A percentile compares a stretch with the other conserved stretches of the same genome.
Evolutionary conservation across 1,140 invertebrate genomes (phyloP).

Genomic region (Heterodera schachtii): DNA sequence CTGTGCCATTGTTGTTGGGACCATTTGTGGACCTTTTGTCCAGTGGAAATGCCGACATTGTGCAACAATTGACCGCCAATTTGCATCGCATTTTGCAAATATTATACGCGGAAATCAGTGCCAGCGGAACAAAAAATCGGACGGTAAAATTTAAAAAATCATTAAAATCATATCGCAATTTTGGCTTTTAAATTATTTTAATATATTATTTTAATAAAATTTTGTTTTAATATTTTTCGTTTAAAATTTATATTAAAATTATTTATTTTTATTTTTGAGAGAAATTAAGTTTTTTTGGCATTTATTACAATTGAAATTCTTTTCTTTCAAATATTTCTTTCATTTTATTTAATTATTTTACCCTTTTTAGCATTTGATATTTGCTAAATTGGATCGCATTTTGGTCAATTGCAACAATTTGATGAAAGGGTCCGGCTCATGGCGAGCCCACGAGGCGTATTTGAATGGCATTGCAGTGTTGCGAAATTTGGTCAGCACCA

Average conservation of each 20-base stretch:
- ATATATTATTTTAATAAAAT: too few relatives aligned
- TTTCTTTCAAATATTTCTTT: too few relatives aligned
- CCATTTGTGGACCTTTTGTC: conserved; percentile 63
- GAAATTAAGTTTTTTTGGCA: too few relatives aligned
- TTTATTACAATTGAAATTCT: too few relatives aligned
- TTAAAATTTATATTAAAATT: too few relatives aligned
- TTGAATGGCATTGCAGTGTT: conserved; percentile 50
- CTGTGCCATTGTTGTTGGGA: conserved; percentile 49
- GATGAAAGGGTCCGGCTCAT: conserved; percentile 57
- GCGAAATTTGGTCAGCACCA: conserved; percentile 37
- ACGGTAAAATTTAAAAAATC: background rate
- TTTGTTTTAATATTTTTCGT: too few relatives aligned
- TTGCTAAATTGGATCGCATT: conserved; percentile 57
- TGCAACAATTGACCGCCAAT: conserved; percentile 56
- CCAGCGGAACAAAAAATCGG: background rate
- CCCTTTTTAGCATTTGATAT: background rate
- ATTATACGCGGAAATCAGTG: conserved; percentile 44
- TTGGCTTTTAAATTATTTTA: too few relatives aligned
- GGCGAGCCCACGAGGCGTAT: conserved; percentile 61
- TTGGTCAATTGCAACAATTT: conserved; percentile 58
- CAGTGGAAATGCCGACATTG: conserved; percentile 53
- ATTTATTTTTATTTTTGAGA: too few relatives aligned
- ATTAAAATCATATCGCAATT: too few relatives aligned
- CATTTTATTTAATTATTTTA: background rate
- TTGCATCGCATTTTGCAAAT: conserved; percentile 51